These are phyloP conservation scores for Borostomias antarcticus DNA, from an alignment of 2,797 vertebrate genomes.

Conservation along the genomic window DNA sequence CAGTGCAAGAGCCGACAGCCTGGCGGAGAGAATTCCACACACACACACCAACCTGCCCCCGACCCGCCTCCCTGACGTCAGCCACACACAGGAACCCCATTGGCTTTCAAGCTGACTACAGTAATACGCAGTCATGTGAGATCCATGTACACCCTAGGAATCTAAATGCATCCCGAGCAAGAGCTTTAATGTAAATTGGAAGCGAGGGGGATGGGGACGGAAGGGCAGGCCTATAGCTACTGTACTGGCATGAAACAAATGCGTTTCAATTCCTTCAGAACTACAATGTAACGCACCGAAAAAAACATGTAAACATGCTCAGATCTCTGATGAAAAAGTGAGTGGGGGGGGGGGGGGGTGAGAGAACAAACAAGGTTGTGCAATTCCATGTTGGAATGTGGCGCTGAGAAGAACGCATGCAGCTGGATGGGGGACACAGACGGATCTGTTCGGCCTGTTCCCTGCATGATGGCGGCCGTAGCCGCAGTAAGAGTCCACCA, in stretches of 20 bases:
- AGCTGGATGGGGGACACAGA: conserved; percentile 71
- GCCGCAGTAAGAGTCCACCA: not conserved
- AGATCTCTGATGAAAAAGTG: too few relatives aligned
- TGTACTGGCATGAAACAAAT: conserved; percentile 67
- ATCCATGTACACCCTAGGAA: conserved; percentile 51
- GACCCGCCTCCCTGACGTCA: conserved; percentile 68
- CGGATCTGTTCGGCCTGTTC: conserved; percentile 71
- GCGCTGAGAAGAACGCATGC: conserved; percentile 76
- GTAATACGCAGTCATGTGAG: conserved; percentile 68
- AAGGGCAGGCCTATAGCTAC: conserved; percentile 49
- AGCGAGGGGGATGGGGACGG: conserved; percentile 18
- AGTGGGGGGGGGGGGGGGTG: conserved; percentile 52
- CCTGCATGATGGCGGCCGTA: conserved; percentile 44
- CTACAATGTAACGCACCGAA: conserved; percentile 58
- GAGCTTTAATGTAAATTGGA: conserved; percentile 43
- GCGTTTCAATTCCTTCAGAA: conserved; percentile 62
- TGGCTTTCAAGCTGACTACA: conserved; percentile 60
- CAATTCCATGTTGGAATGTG: conserved; percentile 77
- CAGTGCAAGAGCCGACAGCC: conserved; percentile 66
- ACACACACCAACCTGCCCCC: conserved; percentile 32
- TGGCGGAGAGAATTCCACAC: conserved; percentile 51
- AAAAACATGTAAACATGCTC: too few relatives aligned
- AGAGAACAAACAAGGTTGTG: conserved; percentile 77
- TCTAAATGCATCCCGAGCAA: conserved; percentile 58
- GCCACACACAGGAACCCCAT: conserved; percentile 54